Percentiles rank a stretch among this genome's conserved stretches.
These are phyloP conservation scores for Anastatus disparis DNA, from an alignment of 1,140 invertebrate genomes.

Conservation along the genomic window DNA sequence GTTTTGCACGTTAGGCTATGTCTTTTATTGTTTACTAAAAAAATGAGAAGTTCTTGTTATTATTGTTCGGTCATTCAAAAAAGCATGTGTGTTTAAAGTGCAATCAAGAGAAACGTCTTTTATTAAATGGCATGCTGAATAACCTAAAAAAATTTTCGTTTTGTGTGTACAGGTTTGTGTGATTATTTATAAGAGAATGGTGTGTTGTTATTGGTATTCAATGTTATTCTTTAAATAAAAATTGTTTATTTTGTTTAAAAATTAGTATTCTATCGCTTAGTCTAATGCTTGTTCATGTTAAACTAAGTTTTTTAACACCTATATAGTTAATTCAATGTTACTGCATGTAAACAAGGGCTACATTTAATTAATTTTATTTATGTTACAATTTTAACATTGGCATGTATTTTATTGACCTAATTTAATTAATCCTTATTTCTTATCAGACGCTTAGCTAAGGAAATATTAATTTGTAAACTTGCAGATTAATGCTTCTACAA, in stretches of 20 bases:
- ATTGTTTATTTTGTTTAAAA: background rate
- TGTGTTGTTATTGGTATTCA: background rate
- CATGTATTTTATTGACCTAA: background rate
- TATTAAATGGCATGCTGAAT: background rate
- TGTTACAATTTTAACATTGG: background rate
- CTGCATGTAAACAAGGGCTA: background rate
- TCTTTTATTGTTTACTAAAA: background rate
- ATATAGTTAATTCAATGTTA: background rate
- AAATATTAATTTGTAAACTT: background rate
- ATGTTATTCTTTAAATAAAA: no score
- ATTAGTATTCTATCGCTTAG: background rate
- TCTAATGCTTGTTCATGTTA: no score
- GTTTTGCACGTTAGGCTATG: background rate
- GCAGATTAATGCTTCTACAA: background rate
- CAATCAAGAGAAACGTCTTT: background rate
- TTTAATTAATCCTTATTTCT: background rate
- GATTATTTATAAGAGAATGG: no score
- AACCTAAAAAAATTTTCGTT: conserved; percentile 20
- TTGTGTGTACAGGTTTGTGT: background rate
- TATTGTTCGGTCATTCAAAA: background rate
- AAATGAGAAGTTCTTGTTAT: background rate
- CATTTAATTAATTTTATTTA: background rate
- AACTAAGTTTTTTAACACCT: background rate
- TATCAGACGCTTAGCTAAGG: background rate
- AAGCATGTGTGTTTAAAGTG: conserved; percentile 18